Base-by-base conservation (phyloP, 2,797 vertebrate genomes). In the Atherinosoma microstoma region DNA sequence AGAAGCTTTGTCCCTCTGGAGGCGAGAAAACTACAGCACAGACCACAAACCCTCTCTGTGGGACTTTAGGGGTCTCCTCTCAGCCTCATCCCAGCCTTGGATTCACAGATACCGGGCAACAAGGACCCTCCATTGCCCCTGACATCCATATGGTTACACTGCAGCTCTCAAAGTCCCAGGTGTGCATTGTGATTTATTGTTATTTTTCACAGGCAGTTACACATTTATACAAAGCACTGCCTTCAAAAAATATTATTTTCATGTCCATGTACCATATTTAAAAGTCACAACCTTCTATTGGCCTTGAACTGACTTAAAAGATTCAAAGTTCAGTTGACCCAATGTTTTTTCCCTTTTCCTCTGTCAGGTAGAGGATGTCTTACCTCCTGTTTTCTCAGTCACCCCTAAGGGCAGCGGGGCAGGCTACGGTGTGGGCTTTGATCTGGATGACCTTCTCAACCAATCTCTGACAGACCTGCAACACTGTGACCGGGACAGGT, bases 321-420 rank as follows among this genome's bases (percentile, higher is more conserved):
- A 47, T 47, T 24, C 32, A 58, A 73, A 75, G 60, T 67, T 72
- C 58, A 72, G 1, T 3, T 82, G 59, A 80, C 45, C 47, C 45
- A 68, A 64, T 62, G 32, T 76, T 74, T 76, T 65, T 32, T 22
- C 24, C 24, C n/a, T 1, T 60, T 73, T 42, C 51, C 58, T 49
- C 45, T 64, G 36, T 67, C 89, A 99, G 97, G 97, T 99, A 71
- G 97, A 98, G 67, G 97, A 99, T 11, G 91, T 96, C n/a, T 87
- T 99, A 80, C 97, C 97, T 0, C 97, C 97, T 0, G 94, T 97
- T 68, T 98, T 99, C 84, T 97, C 97, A 0, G 96, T 95, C 77
- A 99, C 97, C 4, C 97, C 97, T 5, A 99, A 99, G 89, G 97
- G 97, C 80, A 98, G 97, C 7, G 97, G 97, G 1, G 97, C 97